Conservation (phyloP, 30 jellyfish, hydroid and myxozoan species). For the Hydractinia echinata region DNA sequence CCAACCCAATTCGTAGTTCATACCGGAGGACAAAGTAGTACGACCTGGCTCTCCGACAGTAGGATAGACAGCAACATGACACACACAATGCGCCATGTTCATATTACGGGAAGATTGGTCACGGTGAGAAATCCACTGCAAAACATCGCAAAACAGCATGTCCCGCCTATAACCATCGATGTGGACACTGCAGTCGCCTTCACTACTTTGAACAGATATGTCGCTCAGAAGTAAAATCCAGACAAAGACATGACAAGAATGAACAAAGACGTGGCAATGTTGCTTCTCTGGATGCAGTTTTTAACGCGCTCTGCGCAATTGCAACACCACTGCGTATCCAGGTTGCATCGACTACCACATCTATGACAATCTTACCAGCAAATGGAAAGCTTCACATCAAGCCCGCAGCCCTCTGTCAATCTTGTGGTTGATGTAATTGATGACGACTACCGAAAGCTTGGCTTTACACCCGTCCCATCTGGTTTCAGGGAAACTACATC, state of each 20-base stretch:
- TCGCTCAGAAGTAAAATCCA: background rate
- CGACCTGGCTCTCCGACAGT: too few species aligned
- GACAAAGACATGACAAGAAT: background rate
- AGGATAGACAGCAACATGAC: too few species aligned
- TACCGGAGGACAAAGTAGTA: too few species aligned
- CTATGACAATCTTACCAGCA: background rate
- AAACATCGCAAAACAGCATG: background rate
- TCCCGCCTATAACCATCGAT: conserved; percentile 1
- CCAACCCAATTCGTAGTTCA: too few species aligned
- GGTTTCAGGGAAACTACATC: background rate
- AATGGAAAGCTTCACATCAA: conserved; percentile 1
- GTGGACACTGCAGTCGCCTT: conserved; percentile 6
- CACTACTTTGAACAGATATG: conserved; percentile 8
- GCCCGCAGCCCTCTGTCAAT: conserved; percentile 19
- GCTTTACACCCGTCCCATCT: background rate
- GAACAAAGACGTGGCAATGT: too few species aligned
- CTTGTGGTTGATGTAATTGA: background rate
- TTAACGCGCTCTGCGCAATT: background rate
- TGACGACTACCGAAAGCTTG: conserved; percentile 20
- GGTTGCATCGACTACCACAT: too few species aligned
- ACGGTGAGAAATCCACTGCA: conserved; percentile 1
- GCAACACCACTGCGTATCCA: background rate
- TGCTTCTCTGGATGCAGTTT: background rate
- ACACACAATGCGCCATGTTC: too few species aligned
- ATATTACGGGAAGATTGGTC: conserved; percentile 1